Conservation (phyloP, 2,113 vertebrate genomes). For the Oophaga pumilio region DNA sequence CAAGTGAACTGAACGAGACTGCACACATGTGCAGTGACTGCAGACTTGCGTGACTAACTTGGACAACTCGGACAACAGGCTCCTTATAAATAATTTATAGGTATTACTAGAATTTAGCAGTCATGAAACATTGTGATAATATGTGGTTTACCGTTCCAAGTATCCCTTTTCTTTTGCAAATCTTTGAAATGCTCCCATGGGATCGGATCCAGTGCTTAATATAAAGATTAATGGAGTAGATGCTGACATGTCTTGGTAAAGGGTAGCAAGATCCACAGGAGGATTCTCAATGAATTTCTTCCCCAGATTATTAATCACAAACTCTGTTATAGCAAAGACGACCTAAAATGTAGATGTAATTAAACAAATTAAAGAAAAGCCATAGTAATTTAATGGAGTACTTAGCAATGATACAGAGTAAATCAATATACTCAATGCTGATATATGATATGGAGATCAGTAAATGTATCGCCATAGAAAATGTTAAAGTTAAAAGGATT, state of each 20-base stretch:
- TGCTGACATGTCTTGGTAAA: slow-evolving; percentile 78
- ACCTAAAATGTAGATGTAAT: slow-evolving; percentile 67
- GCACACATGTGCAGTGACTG: too few relatives aligned
- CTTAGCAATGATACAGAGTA: neutral
- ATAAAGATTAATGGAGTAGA: slow-evolving; percentile 79
- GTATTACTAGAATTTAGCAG: neutral
- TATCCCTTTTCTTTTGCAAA: slow-evolving; percentile 79
- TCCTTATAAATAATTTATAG: too few relatives aligned
- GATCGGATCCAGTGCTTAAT: slow-evolving; percentile 82
- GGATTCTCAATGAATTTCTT: slow-evolving; percentile 80
- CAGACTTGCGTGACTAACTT: too few relatives aligned
- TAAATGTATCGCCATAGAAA: neutral
- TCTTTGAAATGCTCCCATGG: slow-evolving; percentile 82
- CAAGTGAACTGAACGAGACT: too few relatives aligned
- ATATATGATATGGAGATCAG: neutral
- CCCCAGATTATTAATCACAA: slow-evolving; percentile 77
- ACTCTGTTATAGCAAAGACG: slow-evolving; percentile 77
- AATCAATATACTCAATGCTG: neutral
- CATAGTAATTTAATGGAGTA: neutral
- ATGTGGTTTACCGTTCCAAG: slow-evolving; percentile 70
- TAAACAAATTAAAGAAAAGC: neutral
- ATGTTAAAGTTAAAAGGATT: too few relatives aligned
- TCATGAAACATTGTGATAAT: neutral
- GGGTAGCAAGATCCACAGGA: slow-evolving; percentile 76
- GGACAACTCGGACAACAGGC: too few relatives aligned